A percentile compares a stretch with the other conserved stretches of the same genome.
These are phyloP conservation scores for Speoplatyrhinus poulsoni DNA, from an alignment of 2,113 vertebrate species.

Conservation along the genomic window DNA sequence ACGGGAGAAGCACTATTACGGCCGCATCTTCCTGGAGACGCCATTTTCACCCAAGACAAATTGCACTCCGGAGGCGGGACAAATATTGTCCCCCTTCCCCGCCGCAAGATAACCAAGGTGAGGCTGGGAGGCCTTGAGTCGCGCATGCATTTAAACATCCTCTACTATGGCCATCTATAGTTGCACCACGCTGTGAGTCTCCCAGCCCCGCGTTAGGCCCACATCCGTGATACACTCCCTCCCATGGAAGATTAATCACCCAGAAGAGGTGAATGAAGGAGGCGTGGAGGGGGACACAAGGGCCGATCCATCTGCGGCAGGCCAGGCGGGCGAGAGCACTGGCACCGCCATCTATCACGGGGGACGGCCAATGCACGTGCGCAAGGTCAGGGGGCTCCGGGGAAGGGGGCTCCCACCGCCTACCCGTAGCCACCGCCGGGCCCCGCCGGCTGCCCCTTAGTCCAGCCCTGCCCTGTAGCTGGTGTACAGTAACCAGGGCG, in stretches of 20 bases:
- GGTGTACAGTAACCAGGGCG: neutral
- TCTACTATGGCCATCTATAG: conserved; percentile 57
- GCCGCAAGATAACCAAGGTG: conserved; percentile 60
- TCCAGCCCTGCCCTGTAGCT: conserved; percentile 13
- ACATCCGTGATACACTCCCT: conserved; percentile 27
- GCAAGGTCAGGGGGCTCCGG: conserved; percentile 71
- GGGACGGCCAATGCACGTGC: conserved; percentile 64
- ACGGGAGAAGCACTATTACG: conserved; percentile 51
- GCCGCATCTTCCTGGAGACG: conserved; percentile 54
- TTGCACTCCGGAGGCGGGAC: conserved; percentile 51
- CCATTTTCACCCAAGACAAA: conserved; percentile 62
- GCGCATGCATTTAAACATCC: conserved; percentile 69
- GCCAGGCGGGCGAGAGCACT: conserved; percentile 54
- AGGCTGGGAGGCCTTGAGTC: conserved; percentile 33
- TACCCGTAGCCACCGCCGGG: conserved; percentile 21
- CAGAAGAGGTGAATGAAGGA: conserved; percentile 53
- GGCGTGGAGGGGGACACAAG: conserved; percentile 57
- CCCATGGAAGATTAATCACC: conserved; percentile 73
- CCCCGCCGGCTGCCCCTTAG: conserved; percentile 31
- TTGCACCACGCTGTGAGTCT: conserved; percentile 36
- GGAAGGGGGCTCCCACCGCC: conserved; percentile 12
- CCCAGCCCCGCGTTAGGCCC: conserved; percentile 47
- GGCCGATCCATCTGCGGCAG: conserved; percentile 75
- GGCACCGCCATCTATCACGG: conserved; percentile 74
- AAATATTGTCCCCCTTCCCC: conserved; percentile 55